phyloP scores from a whole-genome alignment of 1,140 invertebrate species.

The Trissolcus basalis region DNA sequence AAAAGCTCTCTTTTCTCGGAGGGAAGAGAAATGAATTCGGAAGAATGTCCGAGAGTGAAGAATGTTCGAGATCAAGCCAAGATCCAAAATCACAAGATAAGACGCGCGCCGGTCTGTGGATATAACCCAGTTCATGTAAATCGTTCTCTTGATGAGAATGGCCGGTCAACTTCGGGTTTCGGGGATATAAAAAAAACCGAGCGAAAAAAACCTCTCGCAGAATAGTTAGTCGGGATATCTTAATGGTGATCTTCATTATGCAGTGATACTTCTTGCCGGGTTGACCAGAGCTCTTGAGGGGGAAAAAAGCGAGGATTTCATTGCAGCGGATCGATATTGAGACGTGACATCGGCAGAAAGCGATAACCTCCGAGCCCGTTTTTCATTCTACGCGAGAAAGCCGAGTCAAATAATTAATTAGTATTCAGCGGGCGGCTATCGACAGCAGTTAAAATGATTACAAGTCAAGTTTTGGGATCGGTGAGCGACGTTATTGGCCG shows the following conservation, averaged over 20 bases:
- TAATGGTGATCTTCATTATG: constrained; percentile 51
- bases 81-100: constrained; percentile 44
- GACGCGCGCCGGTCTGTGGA: constrained; percentile 27
- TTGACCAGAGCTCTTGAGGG: constrained; percentile 30
- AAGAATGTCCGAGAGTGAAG: constrained; percentile 39
- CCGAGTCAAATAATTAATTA: constrained; percentile 2
- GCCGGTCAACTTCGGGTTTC: constrained; percentile 30
- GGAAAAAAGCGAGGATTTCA: constrained; percentile 1
- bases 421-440: constrained; percentile 6
- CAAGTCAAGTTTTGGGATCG: constrained; percentile 24
- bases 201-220: constrained; percentile 17
- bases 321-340: constrained; percentile 10
- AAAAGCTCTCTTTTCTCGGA: not conserved
- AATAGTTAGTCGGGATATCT: constrained; percentile 33
- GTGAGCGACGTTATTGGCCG: constrained; percentile 35
- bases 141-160: constrained; percentile 43
- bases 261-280: constrained; percentile 42
- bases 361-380: constrained; percentile 1
- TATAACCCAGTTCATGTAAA: constrained; percentile 48
- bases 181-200: constrained; percentile 14
- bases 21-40: constrained; percentile 43
- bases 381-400: not conserved
- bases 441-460: constrained; percentile 37
- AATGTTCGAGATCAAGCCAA: constrained; percentile 25
- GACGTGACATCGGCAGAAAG: constrained; percentile 6